A percentile compares a stretch with the other conserved stretches of the same genome.
These are phyloP conservation scores for Phanerotoma sp. DNA, from an alignment of 2,888 invertebrate species.

Conservation along the genomic window DNA sequence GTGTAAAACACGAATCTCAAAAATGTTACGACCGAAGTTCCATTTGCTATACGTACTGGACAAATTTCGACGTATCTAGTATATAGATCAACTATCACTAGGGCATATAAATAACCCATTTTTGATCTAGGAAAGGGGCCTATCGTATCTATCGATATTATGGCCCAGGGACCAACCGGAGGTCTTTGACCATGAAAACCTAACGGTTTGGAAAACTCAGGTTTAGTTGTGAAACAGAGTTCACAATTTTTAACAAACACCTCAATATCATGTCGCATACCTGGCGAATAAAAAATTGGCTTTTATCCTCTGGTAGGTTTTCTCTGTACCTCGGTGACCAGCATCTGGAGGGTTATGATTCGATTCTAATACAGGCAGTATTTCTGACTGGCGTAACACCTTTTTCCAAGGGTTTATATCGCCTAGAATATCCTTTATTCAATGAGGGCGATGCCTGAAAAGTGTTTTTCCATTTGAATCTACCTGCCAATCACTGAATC, in stretches of 20 bases:
- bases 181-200: neutral
- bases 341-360: constrained; percentile 36
- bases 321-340: constrained; percentile 35
- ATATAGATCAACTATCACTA: constrained; percentile 17
- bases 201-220: neutral
- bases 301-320: constrained; percentile 18
- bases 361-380: constrained; percentile 22
- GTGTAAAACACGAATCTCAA: constrained; percentile 9
- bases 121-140: constrained; percentile 9
- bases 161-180: constrained; percentile 13
- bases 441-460: neutral
- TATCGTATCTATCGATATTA: constrained; percentile 16
- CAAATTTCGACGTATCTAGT: constrained; percentile 21
- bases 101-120: constrained; percentile 13
- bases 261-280: neutral
- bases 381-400: constrained; percentile 28
- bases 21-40: constrained; percentile 10
- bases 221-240: neutral
- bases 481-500: neutral
- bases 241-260: neutral
- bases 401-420: constrained; percentile 30
- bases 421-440: neutral
- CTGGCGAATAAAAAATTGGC: neutral
- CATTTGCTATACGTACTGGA: constrained; percentile 12
- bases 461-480: neutral